phyloP scores from a whole-genome alignment of 2,888 invertebrate genomes.

The Gastracanthus pulcherrimus region DNA sequence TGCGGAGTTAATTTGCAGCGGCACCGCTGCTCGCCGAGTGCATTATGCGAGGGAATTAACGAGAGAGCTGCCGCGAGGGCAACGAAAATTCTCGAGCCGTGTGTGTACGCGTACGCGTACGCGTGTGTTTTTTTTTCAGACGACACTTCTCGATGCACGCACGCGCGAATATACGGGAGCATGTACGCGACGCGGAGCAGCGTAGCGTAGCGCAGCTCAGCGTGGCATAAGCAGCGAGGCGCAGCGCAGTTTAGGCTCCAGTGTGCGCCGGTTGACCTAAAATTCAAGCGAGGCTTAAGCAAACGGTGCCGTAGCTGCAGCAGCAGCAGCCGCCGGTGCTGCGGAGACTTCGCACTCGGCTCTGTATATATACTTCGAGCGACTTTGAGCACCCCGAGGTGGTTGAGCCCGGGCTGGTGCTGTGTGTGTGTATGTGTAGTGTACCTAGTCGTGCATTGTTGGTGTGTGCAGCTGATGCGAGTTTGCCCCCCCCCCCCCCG shows the following conservation, averaged over 20 bases:
- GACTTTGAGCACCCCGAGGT: no score
- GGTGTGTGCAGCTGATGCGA: no score
- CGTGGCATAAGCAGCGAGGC: not conserved
- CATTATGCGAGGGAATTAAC: no score
- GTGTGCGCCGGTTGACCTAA: slow-evolving; percentile 43
- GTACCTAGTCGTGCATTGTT: no score
- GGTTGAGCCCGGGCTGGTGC: no score
- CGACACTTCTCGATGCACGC: not conserved
- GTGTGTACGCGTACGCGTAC: not conserved
- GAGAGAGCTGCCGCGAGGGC: slow-evolving; percentile 4
- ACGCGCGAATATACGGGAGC: no score
- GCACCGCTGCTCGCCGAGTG: not conserved
- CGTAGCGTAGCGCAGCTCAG: not conserved
- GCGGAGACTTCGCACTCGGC: no score
- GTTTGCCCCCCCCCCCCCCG: no score
- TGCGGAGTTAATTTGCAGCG: slow-evolving; percentile 41
- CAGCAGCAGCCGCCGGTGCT: not conserved
- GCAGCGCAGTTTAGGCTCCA: slow-evolving; percentile 24
- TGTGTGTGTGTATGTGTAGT: no score
- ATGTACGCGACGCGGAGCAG: not conserved
- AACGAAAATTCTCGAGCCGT: slow-evolving; percentile 2
- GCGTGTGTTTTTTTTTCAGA: not conserved
- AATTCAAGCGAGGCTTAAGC: slow-evolving; percentile 34
- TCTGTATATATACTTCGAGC: no score
- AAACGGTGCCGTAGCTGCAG: not conserved